Evolutionary conservation across 2,113 vertebrate genomes (phyloP).

Genomic region (Oreocharis arfaki): DNA sequence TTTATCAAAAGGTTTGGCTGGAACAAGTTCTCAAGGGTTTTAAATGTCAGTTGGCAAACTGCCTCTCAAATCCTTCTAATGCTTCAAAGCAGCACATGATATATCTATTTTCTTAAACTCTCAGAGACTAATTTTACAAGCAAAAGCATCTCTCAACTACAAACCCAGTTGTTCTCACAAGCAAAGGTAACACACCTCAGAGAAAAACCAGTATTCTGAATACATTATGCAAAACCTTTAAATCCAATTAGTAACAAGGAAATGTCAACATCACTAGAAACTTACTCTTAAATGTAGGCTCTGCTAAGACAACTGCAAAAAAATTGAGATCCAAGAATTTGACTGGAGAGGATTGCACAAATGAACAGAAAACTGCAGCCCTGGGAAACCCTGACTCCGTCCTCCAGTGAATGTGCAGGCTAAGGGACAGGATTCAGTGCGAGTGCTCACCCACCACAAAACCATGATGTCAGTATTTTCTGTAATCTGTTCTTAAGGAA

Average conservation of each 20-base stretch:
- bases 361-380: neutral
- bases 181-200: neutral
- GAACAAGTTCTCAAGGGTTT: conserved; percentile 25
- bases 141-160: neutral
- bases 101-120: neutral
- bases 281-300: neutral
- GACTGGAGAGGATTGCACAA: neutral
- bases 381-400: neutral
- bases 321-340: neutral
- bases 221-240: neutral
- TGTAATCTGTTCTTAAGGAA: neutral
- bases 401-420: neutral
- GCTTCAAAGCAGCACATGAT: neutral
- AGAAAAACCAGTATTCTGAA: neutral
- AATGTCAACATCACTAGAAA: neutral
- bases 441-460: neutral
- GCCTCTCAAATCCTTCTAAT: neutral
- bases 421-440: neutral
- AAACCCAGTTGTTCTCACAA: neutral
- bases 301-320: neutral
- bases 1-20: neutral
- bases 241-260: neutral
- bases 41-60: conserved; percentile 20
- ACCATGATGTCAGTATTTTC: neutral
- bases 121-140: neutral